Evolutionary conservation across 2,888 invertebrate genomes (phyloP).

Genomic region (Diaphora mendica): DNA sequence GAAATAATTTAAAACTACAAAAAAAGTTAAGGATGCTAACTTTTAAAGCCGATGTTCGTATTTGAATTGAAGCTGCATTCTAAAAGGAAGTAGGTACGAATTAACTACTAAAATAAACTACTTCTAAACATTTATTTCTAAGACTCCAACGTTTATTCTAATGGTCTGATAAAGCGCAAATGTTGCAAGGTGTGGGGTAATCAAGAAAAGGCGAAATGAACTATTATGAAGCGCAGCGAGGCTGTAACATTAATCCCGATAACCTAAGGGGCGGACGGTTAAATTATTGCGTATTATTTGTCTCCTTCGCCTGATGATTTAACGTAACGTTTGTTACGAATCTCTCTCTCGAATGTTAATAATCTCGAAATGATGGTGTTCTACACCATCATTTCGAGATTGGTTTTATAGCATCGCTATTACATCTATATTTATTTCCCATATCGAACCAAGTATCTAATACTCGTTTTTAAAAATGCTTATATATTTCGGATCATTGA

Average conservation of each 20-base stretch:
- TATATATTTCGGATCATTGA: not conserved
- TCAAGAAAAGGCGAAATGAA: conserved; percentile 63
- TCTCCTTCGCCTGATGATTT: conserved; percentile 61
- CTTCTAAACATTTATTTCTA: conserved; percentile 2
- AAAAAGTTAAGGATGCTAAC: not conserved
- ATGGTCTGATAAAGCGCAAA: conserved; percentile 36
- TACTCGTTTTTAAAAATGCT: not conserved
- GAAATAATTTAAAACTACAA: not conserved
- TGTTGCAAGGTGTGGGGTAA: conserved; percentile 53
- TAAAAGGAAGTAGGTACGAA: not conserved
- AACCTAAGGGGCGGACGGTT: conserved; percentile 63
- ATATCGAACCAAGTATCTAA: not conserved
- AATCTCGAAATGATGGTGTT: no score
- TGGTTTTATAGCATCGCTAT: conserved; percentile 12
- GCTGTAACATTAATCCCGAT: conserved; percentile 62
- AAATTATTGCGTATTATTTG: conserved; percentile 70
- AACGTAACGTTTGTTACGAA: conserved; percentile 48
- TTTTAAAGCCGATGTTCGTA: not conserved
- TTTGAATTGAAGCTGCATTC: not conserved
- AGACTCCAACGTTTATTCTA: conserved; percentile 27
- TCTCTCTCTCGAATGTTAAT: no score
- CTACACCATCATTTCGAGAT: conserved; percentile 49
- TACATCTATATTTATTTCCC: not conserved
- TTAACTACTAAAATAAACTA: not conserved
- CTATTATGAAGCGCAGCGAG: conserved; percentile 53